Evolutionary conservation across 1,140 invertebrate species (phyloP), one percentile per base, ranked within the genome.

Genomic region (Dendrolimus punctatus): DNA sequence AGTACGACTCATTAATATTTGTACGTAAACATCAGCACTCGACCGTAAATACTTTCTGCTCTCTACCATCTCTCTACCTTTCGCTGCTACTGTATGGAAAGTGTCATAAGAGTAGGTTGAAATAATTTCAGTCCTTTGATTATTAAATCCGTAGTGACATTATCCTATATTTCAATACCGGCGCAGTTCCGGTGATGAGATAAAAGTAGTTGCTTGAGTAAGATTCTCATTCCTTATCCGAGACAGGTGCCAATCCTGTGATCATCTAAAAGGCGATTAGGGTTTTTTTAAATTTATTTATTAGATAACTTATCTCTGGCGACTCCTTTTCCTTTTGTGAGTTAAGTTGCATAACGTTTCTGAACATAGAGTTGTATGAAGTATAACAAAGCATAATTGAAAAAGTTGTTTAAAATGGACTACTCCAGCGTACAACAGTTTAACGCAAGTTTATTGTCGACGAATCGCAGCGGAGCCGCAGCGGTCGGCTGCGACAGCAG

Each of bases 381-480:
- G 39, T 60, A 60, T 9, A 53, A 54, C 46, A 37, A 50, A 53
- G 58, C 36, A 59, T 65, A 68, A 68, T 68, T 63, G 66, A 60
- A 63, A 68, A 65, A 68, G 55, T 65, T 65, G 51, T 62, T 65
- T 60, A 58, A 64, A 65, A 57, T 56, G 59, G 49, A 39, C 10
- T 7, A 42, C 49, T 50, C 10, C 45, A 44, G 53, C 50, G 61
- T 57, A 56, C 48, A 55, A 60, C 53, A 57, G 64, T 66, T 65
- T 58, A 57, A 49, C 53, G 46, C 46, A 56, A 64, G 62, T 61
- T 64, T 64, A 60, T 64, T 56, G 62, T 46, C 41, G 55, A 39
- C 44, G 46, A 55, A 60, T 57, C 62, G 62, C 50, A 41, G 54
- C 47, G 50, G 9, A 6, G 48, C 38, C 49, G 46, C 64, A 49